Evolutionary conservation across 2,113 vertebrate genomes (phyloP).

Genomic region (Eurypyga helias): DNA sequence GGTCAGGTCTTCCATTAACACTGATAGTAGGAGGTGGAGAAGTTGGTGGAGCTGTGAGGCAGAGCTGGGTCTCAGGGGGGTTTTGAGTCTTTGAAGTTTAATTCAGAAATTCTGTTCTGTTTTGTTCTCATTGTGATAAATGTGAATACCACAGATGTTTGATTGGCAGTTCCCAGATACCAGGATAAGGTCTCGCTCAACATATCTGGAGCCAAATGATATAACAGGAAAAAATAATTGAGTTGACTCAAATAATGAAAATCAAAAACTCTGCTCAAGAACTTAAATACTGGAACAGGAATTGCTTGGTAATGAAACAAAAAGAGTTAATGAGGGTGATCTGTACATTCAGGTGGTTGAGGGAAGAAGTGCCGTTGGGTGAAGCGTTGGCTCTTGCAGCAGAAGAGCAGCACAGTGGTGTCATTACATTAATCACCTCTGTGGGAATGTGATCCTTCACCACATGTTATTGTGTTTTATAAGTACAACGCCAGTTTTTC

Average conservation of each 20-base stretch:
- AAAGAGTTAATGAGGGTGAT: neutral
- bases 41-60: neutral
- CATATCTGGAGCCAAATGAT: neutral
- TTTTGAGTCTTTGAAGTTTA: neutral
- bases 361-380: neutral
- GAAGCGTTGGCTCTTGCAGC: neutral
- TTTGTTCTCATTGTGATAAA: neutral
- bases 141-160: neutral
- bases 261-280: neutral
- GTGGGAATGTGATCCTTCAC: neutral
- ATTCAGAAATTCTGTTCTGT: neutral
- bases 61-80: neutral
- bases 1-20: neutral
- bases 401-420: neutral
- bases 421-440: neutral
- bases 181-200: neutral
- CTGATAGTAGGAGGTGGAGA: neutral
- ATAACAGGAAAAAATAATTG: neutral
- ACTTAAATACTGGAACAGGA: neutral
- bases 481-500: neutral
- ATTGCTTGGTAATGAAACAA: neutral
- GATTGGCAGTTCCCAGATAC: neutral
- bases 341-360: neutral
- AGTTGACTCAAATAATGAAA: neutral
- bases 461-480: neutral